Conservation (phyloP, 1,140 invertebrate species). For the Pseudobourletiella spinata region DNA sequence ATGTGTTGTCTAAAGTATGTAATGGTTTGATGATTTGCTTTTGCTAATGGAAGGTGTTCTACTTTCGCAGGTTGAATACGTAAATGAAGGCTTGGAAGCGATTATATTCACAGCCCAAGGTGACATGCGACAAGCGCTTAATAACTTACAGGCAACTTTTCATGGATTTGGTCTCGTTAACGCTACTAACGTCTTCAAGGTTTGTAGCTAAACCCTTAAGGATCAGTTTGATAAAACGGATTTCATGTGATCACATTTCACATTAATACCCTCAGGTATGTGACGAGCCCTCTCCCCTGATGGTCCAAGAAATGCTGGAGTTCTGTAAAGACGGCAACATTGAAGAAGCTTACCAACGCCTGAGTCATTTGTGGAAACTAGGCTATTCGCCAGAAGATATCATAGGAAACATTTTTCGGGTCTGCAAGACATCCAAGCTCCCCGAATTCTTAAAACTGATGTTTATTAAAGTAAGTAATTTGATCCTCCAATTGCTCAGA, state of each 20-base stretch:
- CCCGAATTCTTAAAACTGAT: slow-evolving; percentile 72
- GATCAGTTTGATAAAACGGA: slow-evolving; percentile 19
- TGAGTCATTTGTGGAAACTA: slow-evolving; percentile 78
- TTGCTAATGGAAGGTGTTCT: too few relatives aligned
- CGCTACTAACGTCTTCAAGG: slow-evolving; percentile 95
- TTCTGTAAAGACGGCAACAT: slow-evolving; percentile 73
- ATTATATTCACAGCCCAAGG: slow-evolving; percentile 97
- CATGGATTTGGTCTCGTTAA: slow-evolving; percentile 90
- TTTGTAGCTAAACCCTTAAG: too few relatives aligned
- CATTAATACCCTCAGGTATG: slow-evolving; percentile 71
- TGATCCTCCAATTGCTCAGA: slow-evolving; percentile 16
- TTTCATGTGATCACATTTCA: background rate
- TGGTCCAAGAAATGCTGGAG: slow-evolving; percentile 86
- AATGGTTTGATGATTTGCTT: too few relatives aligned
- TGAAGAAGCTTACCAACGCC: slow-evolving; percentile 75
- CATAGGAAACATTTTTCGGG: slow-evolving; percentile 86
- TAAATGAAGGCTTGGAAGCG: slow-evolving; percentile 90
- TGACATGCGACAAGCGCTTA: slow-evolving; percentile 93
- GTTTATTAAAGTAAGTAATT: slow-evolving; percentile 65
- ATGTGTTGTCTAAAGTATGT: slow-evolving; percentile 37
- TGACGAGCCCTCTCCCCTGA: slow-evolving; percentile 94
- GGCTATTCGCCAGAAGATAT: slow-evolving; percentile 96
- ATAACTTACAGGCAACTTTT: slow-evolving; percentile 94
- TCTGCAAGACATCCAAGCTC: slow-evolving; percentile 76
- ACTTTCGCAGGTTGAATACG: slow-evolving; percentile 59